Evolutionary conservation across 2,113 vertebrate genomes (phyloP).

Genomic region (Ursus arctos): DNA sequence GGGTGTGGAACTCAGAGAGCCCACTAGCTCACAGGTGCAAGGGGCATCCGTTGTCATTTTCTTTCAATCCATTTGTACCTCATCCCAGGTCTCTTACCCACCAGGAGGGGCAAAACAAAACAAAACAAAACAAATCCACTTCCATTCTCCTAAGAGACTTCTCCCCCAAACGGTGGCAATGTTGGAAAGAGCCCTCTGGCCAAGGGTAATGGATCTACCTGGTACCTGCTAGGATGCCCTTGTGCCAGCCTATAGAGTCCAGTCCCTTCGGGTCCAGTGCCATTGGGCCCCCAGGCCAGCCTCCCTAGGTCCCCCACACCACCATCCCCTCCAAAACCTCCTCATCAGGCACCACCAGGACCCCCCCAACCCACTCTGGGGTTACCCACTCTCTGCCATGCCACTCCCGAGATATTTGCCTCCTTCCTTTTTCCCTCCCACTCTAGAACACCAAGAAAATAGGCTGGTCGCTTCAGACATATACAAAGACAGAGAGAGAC

Average conservation of each 20-base stretch:
- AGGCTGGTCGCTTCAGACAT: background rate
- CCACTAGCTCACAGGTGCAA: background rate
- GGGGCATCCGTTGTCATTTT: background rate
- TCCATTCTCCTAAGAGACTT: background rate
- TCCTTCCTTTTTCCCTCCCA: background rate
- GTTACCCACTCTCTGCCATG: background rate
- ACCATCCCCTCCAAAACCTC: background rate
- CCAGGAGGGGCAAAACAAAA: background rate
- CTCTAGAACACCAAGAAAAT: background rate
- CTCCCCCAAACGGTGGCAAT: background rate
- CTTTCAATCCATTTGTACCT: background rate
- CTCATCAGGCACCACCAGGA: background rate
- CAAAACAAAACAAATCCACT: background rate
- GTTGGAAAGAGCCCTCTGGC: background rate
- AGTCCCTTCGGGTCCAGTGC: background rate
- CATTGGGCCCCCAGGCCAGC: background rate
- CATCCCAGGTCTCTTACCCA: background rate
- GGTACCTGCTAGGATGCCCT: background rate
- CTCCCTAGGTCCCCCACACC: background rate
- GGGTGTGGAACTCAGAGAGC: background rate
- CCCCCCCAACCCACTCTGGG: background rate
- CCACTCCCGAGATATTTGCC: background rate
- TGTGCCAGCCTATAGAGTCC: background rate
- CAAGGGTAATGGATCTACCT: background rate
- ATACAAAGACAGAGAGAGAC: background rate